Evolutionary conservation across 2,888 invertebrate genomes (phyloP), one percentile per base, ranked within the genome.

Genomic region (Creontiades dilutus): DNA sequence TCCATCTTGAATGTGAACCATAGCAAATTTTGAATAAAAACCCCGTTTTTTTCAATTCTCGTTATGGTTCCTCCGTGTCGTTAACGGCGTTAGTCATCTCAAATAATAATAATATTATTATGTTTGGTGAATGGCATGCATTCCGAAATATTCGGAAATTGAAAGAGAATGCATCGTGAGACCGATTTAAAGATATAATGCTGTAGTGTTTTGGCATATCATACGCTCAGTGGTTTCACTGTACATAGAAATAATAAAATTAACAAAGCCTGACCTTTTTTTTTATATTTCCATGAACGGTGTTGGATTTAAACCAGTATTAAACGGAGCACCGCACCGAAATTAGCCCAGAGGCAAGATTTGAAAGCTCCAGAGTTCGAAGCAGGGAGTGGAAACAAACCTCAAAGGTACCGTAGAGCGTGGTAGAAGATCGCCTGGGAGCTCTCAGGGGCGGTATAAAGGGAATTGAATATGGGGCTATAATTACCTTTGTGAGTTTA

Each of bases 381-480:
- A 52, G 52, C 16, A 16, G 37, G 28, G 52, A 28, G 52, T 37
- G 52, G 85, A 9, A 37, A 46, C 85, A 85, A 85, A 85, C 85
- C 85, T 85, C 85, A 85, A 85, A 85, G 85, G 85, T 85, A 37
- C 85, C 85, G 85, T 85, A 61, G 85, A 37, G 37, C 37, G 85
- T 14, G 23, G 57, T 1, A 14, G 37, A 55, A 19, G 57, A 61
- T 37, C 85, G 27, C 13, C 57, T 14, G 23, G n/a, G 61, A 37
- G 61, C 16, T 16, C 19, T 68, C 57, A 23, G 37, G 27, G 85
- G 57, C 23, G 57, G 85, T 16, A 85, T 85, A 85, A 85, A 85
- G 85, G 85, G 85, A 85, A 85, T 85, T 61, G 61, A 85, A 85
- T 85, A 85, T 85, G 85, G 61, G 28, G 85, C 61, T 85, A 85